Conservation (phyloP, 1,140 invertebrate genomes). For the Sarcophaga bullata region DNA sequence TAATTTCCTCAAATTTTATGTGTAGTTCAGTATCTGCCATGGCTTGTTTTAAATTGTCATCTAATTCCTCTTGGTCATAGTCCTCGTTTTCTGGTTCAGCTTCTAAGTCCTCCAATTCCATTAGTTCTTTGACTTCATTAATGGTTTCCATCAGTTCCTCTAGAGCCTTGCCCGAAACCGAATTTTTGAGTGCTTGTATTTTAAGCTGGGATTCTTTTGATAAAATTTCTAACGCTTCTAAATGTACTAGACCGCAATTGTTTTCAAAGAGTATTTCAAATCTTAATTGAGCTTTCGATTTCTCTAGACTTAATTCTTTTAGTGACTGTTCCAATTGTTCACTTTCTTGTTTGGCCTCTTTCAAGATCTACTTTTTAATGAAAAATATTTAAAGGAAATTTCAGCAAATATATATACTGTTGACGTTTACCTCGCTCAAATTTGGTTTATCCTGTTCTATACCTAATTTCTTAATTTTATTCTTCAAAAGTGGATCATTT, state of each 20-base stretch:
- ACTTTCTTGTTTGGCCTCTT: constrained; percentile 85
- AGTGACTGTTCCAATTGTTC: constrained; percentile 74
- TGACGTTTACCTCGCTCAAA: constrained; percentile 66
- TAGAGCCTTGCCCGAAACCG: constrained; percentile 69
- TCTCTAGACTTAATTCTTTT: constrained; percentile 71
- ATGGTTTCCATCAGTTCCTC: constrained; percentile 80
- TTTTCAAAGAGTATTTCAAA: constrained; percentile 89
- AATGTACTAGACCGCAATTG: constrained; percentile 86
- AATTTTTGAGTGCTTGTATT: constrained; percentile 73
- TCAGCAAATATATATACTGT: neutral
- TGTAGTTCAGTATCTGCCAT: constrained; percentile 73
- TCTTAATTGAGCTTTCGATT: constrained; percentile 73
- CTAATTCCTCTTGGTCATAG: constrained; percentile 68
- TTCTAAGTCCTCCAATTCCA: constrained; percentile 77
- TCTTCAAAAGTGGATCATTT: constrained; percentile 86
- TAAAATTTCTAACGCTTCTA: constrained; percentile 90
- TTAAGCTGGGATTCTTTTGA: constrained; percentile 84
- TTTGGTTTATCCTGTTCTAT: constrained; percentile 71
- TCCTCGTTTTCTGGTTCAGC: constrained; percentile 67
- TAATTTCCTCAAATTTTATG: constrained; percentile 68
- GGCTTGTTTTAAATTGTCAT: constrained; percentile 68
- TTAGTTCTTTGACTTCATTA: constrained; percentile 82
- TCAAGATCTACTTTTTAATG: constrained; percentile 72
- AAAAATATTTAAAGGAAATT: constrained; percentile 58
- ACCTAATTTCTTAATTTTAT: constrained; percentile 81